Percentiles rank a stretch among this genome's conserved stretches.
These are phyloP conservation scores for Magallana gigas DNA, from an alignment of 1,140 invertebrate species.

Conservation along the genomic window DNA sequence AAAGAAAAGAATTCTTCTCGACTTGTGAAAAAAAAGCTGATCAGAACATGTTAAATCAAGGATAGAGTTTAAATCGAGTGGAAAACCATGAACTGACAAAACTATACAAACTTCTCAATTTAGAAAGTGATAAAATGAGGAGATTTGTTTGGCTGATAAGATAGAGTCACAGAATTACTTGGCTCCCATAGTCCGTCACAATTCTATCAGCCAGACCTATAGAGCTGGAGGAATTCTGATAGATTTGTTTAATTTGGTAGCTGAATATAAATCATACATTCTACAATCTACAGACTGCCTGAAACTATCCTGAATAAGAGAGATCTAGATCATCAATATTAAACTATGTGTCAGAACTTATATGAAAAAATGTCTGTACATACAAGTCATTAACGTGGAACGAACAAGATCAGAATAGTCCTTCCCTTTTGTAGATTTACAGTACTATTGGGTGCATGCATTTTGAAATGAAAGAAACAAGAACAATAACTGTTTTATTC, in stretches of 20 bases:
- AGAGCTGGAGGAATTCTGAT: background rate
- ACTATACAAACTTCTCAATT: slow-evolving; percentile 27
- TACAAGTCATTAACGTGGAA: no score
- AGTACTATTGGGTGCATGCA: no score
- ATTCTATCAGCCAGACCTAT: background rate
- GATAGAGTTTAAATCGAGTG: background rate
- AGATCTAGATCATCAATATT: no score
- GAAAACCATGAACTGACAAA: background rate
- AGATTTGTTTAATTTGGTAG: slow-evolving; percentile 4
- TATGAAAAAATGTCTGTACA: no score
- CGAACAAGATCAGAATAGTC: no score
- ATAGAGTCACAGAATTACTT: slow-evolving; percentile 9
- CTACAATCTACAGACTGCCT: no score
- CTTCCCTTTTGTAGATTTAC: no score
- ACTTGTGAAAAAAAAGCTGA: slow-evolving; percentile 2
- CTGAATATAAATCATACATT: background rate
- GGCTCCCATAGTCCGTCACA: background rate
- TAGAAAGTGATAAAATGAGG: slow-evolving; percentile 31
- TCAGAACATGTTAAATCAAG: slow-evolving; percentile 17
- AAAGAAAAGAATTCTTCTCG: background rate
- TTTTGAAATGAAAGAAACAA: no score
- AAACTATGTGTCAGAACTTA: no score
- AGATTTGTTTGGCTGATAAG: slow-evolving; percentile 24
- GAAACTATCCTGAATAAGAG: no score
- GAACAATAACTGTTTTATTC: no score